Base-by-base conservation (phyloP, 2,113 vertebrate species). In the Tetrax tetrax region DNA sequence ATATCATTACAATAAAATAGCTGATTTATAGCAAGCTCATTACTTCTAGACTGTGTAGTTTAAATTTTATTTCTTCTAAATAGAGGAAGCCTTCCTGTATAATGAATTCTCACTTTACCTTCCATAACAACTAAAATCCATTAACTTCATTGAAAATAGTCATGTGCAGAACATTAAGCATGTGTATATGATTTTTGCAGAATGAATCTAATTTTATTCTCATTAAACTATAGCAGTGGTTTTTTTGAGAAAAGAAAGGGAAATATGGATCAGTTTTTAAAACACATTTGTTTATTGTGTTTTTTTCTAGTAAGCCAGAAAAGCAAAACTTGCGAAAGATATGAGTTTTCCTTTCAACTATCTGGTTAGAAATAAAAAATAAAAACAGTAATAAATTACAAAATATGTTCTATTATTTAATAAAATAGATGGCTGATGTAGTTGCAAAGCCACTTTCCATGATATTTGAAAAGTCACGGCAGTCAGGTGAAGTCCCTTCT, bases 31-130 rank as follows among this genome's bases (percentile, higher is more conserved):
- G 57, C 22, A 90, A 92, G 6, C n/a, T 13, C n/a, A 64, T 94
- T 92, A 60, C 56, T 83, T 90, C 41, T 78, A 82, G 24, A 53
- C 33, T 69, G 7, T 57, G 18, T 43, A 53, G 38, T 71, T 92
- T 90, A 90, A 75, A 83, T 89, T 95, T 81, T 94, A 87, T 90
- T 90, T 83, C 65, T 16, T 78, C 80, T 83, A 89, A 89, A 75
- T 7, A 83, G 61, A 45, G 27, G 24, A 80, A 94, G 25, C 4
- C 4, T 82, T 88, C n/a, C 82, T 41, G 12, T 88, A 63, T 41
- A 94, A 93, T 64, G 38, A 92, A 82, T 87, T 87, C 56, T 90
- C 4, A 0, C 61, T 87, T 94, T 94, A 76, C 51, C 41, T 86
- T 61, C 1, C 1, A 45, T 53, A 94, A 54, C 43, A 80, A 68